Evolutionary conservation across 2,113 vertebrate species (phyloP).

Genomic region (Trachemys scripta): DNA sequence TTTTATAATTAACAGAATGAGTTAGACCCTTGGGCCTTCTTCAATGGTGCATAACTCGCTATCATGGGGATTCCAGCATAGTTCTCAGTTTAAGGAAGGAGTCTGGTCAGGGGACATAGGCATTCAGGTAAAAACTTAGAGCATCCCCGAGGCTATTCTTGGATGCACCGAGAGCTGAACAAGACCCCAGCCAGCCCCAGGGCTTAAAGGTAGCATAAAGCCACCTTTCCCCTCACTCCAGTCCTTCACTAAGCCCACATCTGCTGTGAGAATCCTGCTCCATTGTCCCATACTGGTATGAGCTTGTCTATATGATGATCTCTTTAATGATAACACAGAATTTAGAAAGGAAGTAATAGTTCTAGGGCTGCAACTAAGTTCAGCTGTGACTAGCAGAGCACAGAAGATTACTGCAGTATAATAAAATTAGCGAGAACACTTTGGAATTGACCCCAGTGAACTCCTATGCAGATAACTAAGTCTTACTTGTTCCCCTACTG

Average conservation of each 20-base stretch:
- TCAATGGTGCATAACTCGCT: not conserved
- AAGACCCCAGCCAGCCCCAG: not conserved
- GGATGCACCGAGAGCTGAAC: not conserved
- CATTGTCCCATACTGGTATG: not conserved
- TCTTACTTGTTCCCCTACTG: not conserved
- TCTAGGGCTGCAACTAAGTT: not conserved
- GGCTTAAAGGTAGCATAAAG: not conserved
- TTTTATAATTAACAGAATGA: not conserved
- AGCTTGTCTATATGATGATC: not conserved
- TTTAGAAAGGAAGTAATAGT: not conserved
- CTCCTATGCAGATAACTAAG: not conserved
- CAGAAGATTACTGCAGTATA: not conserved
- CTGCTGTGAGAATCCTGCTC: not conserved
- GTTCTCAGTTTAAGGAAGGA: not conserved
- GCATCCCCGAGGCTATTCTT: not conserved
- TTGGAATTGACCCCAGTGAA: not conserved
- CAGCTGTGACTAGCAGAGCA: not conserved
- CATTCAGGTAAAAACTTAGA: accelerated
- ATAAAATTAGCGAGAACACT: not conserved
- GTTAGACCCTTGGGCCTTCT: not conserved
- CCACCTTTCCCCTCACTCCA: not conserved
- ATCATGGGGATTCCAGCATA: not conserved
- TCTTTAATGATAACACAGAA: not conserved
- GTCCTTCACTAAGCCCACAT: not conserved
- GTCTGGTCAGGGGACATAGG: not conserved